A percentile compares a stretch with the other conserved stretches of the same genome.
phyloP scores from a whole-genome alignment of 2,888 invertebrate species.

The Stenurella melanura region DNA sequence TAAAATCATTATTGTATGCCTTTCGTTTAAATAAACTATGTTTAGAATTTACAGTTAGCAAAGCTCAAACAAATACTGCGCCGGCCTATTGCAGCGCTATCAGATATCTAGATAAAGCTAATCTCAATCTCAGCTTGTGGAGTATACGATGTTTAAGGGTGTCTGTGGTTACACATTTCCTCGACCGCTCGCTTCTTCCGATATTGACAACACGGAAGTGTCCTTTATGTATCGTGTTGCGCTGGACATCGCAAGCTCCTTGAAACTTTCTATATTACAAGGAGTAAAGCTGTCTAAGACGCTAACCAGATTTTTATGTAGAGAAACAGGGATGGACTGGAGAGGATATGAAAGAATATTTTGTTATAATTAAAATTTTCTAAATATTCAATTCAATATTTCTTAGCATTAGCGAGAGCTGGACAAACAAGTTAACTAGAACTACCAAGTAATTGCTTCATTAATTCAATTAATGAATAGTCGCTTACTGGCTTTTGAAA shows the following conservation, averaged over 20 bases:
- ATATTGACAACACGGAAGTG: neutral
- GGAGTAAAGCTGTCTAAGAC: neutral
- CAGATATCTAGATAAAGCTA: neutral
- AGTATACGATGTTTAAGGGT: constrained; percentile 4
- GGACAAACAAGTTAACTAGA: no score
- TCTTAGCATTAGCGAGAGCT: no score
- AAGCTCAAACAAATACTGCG: no score
- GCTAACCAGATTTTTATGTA: neutral
- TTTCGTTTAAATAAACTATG: no score
- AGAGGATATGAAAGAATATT: no score
- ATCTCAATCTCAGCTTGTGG: neutral
- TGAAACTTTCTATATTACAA: neutral
- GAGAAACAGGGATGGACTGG: neutral
- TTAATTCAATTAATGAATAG: no score
- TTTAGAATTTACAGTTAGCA: no score
- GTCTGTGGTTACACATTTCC: constrained; percentile 10
- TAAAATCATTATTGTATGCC: no score
- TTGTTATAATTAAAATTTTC: no score
- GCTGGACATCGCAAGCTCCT: neutral
- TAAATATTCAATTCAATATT: no score
- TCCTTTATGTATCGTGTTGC: neutral
- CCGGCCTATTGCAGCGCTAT: neutral
- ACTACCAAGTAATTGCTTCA: no score
- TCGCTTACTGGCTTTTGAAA: no score
- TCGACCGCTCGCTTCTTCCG: neutral